Base-by-base conservation (phyloP, 2,888 invertebrate species). In the Dorcus hopei region DNA sequence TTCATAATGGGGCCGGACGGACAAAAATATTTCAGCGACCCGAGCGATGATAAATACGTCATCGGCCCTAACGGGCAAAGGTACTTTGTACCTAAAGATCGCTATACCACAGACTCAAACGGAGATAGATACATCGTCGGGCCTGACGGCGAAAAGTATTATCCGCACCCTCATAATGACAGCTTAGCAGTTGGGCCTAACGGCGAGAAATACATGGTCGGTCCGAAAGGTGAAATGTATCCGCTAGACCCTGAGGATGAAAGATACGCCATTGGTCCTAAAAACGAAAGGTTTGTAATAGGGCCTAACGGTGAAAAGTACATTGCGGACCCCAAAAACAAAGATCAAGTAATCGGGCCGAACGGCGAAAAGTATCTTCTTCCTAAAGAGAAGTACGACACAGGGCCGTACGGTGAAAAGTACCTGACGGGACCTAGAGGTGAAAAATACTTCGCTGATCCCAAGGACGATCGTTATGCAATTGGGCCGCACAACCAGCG, bases 351-450 rank as follows among this genome's bases (percentile, higher is more conserved):
- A 6, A 43, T 52, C 9, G 59, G 55, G 16, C 58, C 58, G 1
- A 54, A 59, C 16, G 58, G 58, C 7, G 54, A 59, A 59, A 54
- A 59, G 16, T 59, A 59, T 14, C 33, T 59, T n/a, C 38, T 59
- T n/a, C 58, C 58, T 4, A 50, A 54, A n/a, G 58, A 59, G 50
- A 59, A 59, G 43, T 59, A 54, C 33, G 45, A 33, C 9, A 59
- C 58, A 1, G 54, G 43, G 6, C 52, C 54, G 48, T 38, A 42
- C n/a, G 59, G 59, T 8, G 52, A 54, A 38, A 54, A 48, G n/a
- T 42, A 50, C 14, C 48, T 59, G 5, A 45, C 19, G 9, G 59
- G 42, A 0, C 23, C 56, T 11, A 11, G 51, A 23, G 56, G 56
- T 16, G 19, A 49, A 43, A 45, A n/a, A 3, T 56, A 50, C 51